These are phyloP conservation scores for Drosophila simulans DNA, from an alignment of 1,140 invertebrate genomes.

Conservation along the genomic window DNA sequence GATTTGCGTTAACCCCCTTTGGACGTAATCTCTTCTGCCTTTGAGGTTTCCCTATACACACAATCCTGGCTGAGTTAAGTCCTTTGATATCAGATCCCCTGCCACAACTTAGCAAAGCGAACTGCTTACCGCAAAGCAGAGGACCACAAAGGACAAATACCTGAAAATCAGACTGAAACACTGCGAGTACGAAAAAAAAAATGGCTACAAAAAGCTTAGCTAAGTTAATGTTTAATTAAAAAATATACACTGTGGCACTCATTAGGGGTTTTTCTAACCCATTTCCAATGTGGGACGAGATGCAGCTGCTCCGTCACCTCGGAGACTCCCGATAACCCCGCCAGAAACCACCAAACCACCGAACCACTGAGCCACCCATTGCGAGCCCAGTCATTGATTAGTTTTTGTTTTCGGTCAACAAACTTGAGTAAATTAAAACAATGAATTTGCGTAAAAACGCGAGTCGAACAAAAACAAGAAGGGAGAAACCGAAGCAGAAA, in stretches of 20 bases:
- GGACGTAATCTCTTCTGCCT: constrained; percentile 11
- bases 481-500: constrained; percentile 22
- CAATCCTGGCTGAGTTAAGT: constrained; percentile 25
- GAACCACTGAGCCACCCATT: constrained; percentile 4
- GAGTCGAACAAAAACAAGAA: constrained; percentile 41
- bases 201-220: constrained; percentile 13
- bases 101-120: constrained; percentile 55
- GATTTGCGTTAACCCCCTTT: constrained; percentile 20
- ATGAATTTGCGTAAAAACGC: constrained; percentile 80
- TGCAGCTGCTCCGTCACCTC: constrained; percentile 60
- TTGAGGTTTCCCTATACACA: constrained; percentile 28
- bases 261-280: constrained; percentile 57
- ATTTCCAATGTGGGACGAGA: constrained; percentile 18
- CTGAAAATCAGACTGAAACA: constrained; percentile 5
- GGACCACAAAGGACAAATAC: constrained; percentile 32
- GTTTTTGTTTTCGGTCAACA: constrained; percentile 83
- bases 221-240: constrained; percentile 75
- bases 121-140: constrained; percentile 50
- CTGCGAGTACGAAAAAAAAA: constrained; percentile 9
- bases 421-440: constrained; percentile 83
- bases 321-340: background rate
- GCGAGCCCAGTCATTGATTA: constrained; percentile 62
- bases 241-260: constrained; percentile 55
- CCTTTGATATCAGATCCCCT: constrained; percentile 58
- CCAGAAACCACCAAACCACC: background rate